A percentile compares a stretch with the other conserved stretches of the same genome.
Conservation (phyloP, 2,888 invertebrate species). For the Amphipoea lucens region DNA sequence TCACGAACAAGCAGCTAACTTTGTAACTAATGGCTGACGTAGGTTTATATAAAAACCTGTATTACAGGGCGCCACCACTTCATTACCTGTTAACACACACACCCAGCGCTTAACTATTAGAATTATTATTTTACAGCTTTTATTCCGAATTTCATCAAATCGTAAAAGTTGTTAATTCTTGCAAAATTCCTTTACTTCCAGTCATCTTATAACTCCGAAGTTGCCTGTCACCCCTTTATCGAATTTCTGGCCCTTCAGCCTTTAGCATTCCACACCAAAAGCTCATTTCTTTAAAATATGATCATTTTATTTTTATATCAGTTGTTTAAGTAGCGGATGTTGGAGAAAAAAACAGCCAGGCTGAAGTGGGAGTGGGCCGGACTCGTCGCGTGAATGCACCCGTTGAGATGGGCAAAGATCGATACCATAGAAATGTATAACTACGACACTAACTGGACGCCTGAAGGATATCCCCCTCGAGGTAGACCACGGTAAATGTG, state of each 20-base stretch:
- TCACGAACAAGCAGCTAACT: no score
- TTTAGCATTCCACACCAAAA: background rate
- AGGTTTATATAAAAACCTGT: no score
- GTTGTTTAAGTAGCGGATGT: background rate
- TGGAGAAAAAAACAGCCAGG: background rate
- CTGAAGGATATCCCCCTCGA: background rate
- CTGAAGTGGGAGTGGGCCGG: background rate
- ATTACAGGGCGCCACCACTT: no score
- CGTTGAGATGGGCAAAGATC: background rate
- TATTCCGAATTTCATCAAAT: background rate
- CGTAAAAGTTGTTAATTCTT: background rate
- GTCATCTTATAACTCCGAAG: background rate
- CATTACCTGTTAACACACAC: no score
- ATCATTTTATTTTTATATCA: background rate
- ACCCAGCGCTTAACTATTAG: no score
- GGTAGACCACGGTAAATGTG: background rate
- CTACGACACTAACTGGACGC: background rate
- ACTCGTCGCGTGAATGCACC: background rate
- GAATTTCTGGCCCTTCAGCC: background rate
- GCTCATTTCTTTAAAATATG: background rate
- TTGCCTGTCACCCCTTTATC: background rate
- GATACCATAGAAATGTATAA: no score
- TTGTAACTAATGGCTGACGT: no score
- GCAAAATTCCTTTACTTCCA: background rate
- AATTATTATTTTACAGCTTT: background rate